Base-by-base conservation (phyloP, 2,797 vertebrate species). In the Clarias laeviceps region DNA sequence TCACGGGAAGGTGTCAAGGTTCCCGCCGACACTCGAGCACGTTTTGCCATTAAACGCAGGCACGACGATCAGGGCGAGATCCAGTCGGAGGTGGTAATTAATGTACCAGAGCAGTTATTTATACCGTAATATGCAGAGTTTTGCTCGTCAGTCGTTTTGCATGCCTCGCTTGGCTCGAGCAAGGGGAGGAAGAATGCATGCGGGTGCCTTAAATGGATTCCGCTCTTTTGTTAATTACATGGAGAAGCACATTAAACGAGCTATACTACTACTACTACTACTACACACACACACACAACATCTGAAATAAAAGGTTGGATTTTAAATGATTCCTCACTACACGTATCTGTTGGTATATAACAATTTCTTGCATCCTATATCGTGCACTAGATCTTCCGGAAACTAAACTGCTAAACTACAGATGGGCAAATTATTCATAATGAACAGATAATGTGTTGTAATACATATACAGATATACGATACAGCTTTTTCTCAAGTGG, bases 61-160 rank as follows among this genome's bases (percentile, higher is more conserved):
- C 88, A 84, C 77, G 86, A 87, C 80, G 84, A 90, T 85, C 80
- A 59, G 88, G 89, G 89, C 56, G 86, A 90, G 87, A 91, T 91
- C 89, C 90, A 92, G 89, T 91, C 86, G 82, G 87, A 92, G 90
- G 91, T 92, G 91, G 91, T 92, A 92, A 92, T 92, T 91, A 91
- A 90, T 89, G 89, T 89, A 89, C 89, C 86, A 89, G 87, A 89
- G 89, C 87, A 91, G 91, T 91, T 92, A 91, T 91, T 91, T 91
- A 91, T 90, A 90, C 85, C 86, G 85, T 90, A 92, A 91, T 90
- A 87, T 91, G 90, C 81, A 68, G 88, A 90, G 84, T 72, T 87
- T 54, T 56, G 61, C 83, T 88, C 83, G 88, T 86, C 87, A 87
- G 85, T 90, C 88, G 89, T 85, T 91, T 86, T 89, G 79, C 85